phyloP scores from a whole-genome alignment of 2,888 invertebrate genomes.

The Polydrusus pterygomalis region DNA sequence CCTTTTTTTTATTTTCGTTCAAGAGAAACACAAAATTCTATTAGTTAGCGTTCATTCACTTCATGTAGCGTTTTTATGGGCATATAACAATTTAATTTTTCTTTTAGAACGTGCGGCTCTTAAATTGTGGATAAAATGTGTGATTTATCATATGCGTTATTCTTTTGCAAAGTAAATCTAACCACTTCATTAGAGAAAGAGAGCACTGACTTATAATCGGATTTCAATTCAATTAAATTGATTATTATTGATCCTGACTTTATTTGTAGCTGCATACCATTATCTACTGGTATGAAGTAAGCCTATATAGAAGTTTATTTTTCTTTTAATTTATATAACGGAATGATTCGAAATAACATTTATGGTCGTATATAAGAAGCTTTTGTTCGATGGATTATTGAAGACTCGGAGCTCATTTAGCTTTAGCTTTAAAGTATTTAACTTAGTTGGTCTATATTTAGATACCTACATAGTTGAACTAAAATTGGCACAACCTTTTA shows the following conservation, averaged over 20 bases:
- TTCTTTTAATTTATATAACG: conserved; percentile 49
- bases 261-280: conserved; percentile 49
- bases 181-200: conserved; percentile 7
- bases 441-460: no score
- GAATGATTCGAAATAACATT: conserved; percentile 43
- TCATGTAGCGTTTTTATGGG: no score
- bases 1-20: no score
- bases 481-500: no score
- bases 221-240: conserved; percentile 55
- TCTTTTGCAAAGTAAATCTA: conserved; percentile 14
- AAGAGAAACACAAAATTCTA: no score
- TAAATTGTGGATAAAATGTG: no score
- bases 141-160: background rate
- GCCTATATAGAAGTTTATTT: conserved; percentile 48
- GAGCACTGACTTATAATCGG: conserved; percentile 50
- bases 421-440: no score
- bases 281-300: conserved; percentile 38
- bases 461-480: no score
- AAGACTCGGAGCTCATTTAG: background rate
- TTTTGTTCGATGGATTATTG: conserved; percentile 46
- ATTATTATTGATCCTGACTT: conserved; percentile 55
- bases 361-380: conserved; percentile 43
- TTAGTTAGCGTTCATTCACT: no score
- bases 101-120: no score
- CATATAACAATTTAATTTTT: no score